These are phyloP conservation scores for Parambassis ranga DNA, from an alignment of 2,797 vertebrate genomes.

Conservation along the genomic window DNA sequence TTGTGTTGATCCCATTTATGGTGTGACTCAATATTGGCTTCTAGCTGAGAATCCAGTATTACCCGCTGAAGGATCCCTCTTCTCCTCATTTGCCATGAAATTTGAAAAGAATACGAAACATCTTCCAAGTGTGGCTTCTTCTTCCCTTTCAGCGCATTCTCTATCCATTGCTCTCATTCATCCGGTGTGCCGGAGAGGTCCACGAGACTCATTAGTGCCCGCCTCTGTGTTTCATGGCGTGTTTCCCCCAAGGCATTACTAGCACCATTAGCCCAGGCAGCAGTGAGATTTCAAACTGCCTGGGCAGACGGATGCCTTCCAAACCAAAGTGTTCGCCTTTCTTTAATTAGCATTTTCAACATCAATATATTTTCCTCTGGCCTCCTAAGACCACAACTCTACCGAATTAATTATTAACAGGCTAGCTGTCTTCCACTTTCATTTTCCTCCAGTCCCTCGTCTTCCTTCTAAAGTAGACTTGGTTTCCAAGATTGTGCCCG, in stretches of 20 bases:
- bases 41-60: slow-evolving; percentile 34
- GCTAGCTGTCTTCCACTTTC: slow-evolving; percentile 62
- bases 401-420: slow-evolving; percentile 74
- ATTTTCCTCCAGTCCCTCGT: slow-evolving; percentile 45
- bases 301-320: slow-evolving; percentile 74
- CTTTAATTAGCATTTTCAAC: slow-evolving; percentile 80
- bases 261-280: slow-evolving; percentile 83
- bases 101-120: slow-evolving; percentile 43
- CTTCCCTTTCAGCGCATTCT: slow-evolving; percentile 46
- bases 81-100: slow-evolving; percentile 45
- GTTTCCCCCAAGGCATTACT: slow-evolving; percentile 80
- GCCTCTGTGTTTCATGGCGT: slow-evolving; percentile 78
- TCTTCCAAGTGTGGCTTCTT: slow-evolving; percentile 40
- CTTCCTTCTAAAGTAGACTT: slow-evolving; percentile 48
- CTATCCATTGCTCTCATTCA: slow-evolving; percentile 48
- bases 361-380: slow-evolving; percentile 76
- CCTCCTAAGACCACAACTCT: slow-evolving; percentile 73
- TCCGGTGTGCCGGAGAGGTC: slow-evolving; percentile 67
- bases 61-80: slow-evolving; percentile 24
- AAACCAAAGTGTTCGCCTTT: slow-evolving; percentile 69
- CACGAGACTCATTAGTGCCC: slow-evolving; percentile 86
- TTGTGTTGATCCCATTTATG: slow-evolving; percentile 43
- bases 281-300: slow-evolving; percentile 83
- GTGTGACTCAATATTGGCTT: slow-evolving; percentile 37
- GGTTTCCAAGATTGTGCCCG: slow-evolving; percentile 53